These are phyloP conservation scores for Argya squamiceps DNA, from an alignment of 2,797 vertebrate species.

Conservation along the genomic window DNA sequence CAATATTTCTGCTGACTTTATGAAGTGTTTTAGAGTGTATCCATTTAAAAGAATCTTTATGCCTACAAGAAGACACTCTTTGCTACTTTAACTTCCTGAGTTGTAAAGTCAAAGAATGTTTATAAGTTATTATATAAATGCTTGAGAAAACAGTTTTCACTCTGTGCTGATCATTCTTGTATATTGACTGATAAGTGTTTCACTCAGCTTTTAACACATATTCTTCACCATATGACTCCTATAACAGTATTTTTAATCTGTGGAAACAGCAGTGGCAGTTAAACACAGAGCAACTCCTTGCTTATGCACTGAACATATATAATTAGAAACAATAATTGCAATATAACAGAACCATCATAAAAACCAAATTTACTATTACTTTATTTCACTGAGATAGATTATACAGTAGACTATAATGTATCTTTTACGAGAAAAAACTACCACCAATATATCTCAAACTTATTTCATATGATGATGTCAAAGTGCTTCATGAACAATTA, in stretches of 20 bases:
- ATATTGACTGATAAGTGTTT: background rate
- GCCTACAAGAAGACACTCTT: background rate
- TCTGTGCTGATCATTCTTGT: background rate
- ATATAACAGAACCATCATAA: background rate
- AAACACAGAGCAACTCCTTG: background rate
- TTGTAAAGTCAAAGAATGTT: background rate
- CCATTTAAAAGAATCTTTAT: background rate
- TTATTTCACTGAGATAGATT: background rate
- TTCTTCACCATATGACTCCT: background rate
- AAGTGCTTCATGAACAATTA: background rate
- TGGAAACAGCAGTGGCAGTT: background rate
- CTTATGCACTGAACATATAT: background rate
- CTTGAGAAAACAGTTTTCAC: background rate
- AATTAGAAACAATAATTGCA: constrained; percentile 1
- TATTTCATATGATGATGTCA: background rate
- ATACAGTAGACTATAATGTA: background rate
- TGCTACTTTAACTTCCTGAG: background rate
- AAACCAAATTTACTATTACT: background rate
- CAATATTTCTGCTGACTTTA: background rate
- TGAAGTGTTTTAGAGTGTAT: background rate
- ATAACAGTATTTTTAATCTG: background rate
- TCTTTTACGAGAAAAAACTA: background rate
- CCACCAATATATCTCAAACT: background rate
- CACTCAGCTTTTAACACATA: background rate
- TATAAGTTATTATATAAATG: background rate